Conservation (phyloP, 2,797 vertebrate species). For the Simalia tracyae region DNA sequence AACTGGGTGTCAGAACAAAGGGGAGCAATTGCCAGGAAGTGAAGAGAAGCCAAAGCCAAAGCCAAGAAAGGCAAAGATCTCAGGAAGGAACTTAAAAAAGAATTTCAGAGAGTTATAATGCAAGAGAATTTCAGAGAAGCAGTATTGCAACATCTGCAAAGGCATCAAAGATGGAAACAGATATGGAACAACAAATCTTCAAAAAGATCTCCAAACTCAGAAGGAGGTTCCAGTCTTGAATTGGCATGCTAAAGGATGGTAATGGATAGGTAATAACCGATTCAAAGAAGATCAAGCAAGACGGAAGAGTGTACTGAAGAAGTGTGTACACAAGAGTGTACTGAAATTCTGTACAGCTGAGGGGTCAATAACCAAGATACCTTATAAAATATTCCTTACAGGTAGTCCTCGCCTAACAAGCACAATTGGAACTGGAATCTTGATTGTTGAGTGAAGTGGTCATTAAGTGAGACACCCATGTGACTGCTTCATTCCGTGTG, state of each 20-base stretch:
- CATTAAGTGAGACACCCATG: too few species aligned
- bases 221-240: neutral
- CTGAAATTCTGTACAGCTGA: neutral
- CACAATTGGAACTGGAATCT: too few species aligned
- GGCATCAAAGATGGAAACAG: neutral
- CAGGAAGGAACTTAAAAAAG: neutral
- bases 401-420: neutral
- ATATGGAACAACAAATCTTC: neutral
- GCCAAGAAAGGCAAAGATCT: neutral
- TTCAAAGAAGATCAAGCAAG: neutral
- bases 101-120: neutral
- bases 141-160: neutral
- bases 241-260: neutral
- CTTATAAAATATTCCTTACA: neutral
- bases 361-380: neutral
- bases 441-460: too few species aligned
- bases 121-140: neutral
- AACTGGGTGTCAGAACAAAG: neutral
- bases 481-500: too few species aligned
- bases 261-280: neutral
- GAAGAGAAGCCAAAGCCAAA: neutral
- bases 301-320: too few species aligned
- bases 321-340: too few species aligned
- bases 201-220: neutral
- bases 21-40: neutral